Base-by-base conservation (phyloP, 2,797 vertebrate species). In the Sylvilagus floridanus region DNA sequence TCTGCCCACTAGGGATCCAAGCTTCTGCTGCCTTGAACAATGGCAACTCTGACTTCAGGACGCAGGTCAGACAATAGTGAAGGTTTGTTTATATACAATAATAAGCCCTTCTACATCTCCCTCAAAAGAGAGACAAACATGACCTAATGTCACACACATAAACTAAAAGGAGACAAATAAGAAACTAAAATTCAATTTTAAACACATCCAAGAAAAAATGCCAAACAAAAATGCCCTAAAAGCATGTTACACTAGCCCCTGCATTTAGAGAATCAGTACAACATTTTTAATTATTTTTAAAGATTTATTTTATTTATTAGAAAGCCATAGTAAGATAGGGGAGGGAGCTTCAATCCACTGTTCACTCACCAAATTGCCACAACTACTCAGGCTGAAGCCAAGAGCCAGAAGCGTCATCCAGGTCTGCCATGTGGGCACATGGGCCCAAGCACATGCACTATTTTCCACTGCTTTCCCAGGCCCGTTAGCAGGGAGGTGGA, bases 211-310 rank as follows among this genome's bases (percentile, higher is more conserved):
- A 90, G n/a, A 81, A 84, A 93, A 83, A 16, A 11, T n/a, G 92
- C 11, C 4, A 57, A 32, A 63, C 35, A 62, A 68, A 9, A 83
- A 10, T 17, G 79, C 26, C 26, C 63, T 90, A 60, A 52, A 76
- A 84, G n/a, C 84, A 4, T 47, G 28, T 83, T 96, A 82, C 13
- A n/a, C 19, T 79, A 62, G 22, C 28, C 68, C 32, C 72, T 24
- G 37, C 42, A 76, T 92, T 93, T 90, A 87, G 50, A 88, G n/a
- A 95, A 37, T 76, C 3, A 82, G 52, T 30, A 93, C 77, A 82
- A 9, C 47, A 66, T 54, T 47, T 47, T 47, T 47, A 47, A 47
- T 10, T 47, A 47, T 47, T 47, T 47, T 47, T 47, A 47, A 47
- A 47, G 42, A 47, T 47, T 47, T 47, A 47, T 47, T 47, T 47